These are phyloP conservation scores for Calidris pugnax DNA, from an alignment of 2,113 vertebrate genomes.

Conservation along the genomic window DNA sequence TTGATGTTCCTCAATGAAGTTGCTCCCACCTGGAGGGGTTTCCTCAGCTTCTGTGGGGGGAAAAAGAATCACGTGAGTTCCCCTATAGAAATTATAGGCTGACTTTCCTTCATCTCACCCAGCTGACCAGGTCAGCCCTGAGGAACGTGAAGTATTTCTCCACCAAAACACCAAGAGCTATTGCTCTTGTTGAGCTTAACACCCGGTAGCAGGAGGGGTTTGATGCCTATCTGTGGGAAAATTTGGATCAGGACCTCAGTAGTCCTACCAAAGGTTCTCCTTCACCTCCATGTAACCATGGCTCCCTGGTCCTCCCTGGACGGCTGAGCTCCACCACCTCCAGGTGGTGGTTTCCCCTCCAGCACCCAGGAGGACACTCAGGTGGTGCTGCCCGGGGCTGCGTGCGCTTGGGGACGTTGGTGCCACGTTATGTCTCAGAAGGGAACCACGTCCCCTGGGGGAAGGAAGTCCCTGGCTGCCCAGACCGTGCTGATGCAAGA, in stretches of 20 bases:
- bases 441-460: background rate
- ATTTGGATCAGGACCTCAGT: background rate
- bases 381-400: background rate
- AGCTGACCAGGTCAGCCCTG: background rate
- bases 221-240: background rate
- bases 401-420: fast-evolving
- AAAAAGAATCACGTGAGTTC: background rate
- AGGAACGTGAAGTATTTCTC: background rate
- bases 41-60: background rate
- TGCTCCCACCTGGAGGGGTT: background rate
- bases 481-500: background rate
- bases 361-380: background rate
- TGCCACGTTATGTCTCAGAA: fast-evolving
- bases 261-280: background rate
- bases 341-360: background rate
- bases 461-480: background rate
- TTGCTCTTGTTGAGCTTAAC: background rate
- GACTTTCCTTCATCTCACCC: background rate
- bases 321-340: background rate
- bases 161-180: background rate
- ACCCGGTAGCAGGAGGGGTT: background rate
- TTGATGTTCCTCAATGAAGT: fast-evolving
- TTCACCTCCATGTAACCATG: background rate
- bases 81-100: background rate
- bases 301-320: background rate